Conservation (phyloP, 2,113 vertebrate species). For the Scartelaos histophorus region DNA sequence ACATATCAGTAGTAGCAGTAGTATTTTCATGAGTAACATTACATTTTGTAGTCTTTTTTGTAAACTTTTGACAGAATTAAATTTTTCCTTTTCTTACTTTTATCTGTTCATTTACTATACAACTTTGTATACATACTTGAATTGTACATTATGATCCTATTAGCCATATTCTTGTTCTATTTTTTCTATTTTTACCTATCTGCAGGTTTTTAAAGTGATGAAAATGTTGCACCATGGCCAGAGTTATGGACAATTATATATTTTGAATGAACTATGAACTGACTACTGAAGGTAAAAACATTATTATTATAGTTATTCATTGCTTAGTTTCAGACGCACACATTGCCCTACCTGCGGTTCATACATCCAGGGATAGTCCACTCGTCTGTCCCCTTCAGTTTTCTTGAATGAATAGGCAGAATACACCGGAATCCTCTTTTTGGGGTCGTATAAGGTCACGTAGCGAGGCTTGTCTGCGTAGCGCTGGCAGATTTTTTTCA, state of each 20-base stretch:
- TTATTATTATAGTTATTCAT: neutral
- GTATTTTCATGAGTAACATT: neutral
- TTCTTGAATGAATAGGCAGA: constrained; percentile 77
- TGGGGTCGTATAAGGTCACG: constrained; percentile 71
- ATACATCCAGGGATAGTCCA: constrained; percentile 77
- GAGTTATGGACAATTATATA: too few relatives aligned
- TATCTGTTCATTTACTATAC: neutral
- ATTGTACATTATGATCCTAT: neutral
- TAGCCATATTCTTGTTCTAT: neutral
- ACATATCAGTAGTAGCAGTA: too few relatives aligned
- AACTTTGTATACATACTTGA: neutral
- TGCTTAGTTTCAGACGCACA: neutral
- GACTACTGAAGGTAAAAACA: neutral
- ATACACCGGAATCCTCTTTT: constrained; percentile 69
- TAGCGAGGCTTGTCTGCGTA: constrained; percentile 69
- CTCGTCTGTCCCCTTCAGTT: constrained; percentile 67
- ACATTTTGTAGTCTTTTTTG: neutral
- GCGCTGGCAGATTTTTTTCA: constrained; percentile 73
- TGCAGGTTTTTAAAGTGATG: too few relatives aligned
- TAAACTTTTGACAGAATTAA: neutral
- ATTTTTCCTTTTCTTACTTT: neutral
- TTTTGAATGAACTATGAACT: neutral
- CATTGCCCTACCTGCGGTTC: constrained; percentile 69
- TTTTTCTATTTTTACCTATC: neutral
- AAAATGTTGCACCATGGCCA: too few relatives aligned